These are phyloP conservation scores for Pseudochaenichthys georgianus DNA, from an alignment of 2,797 vertebrate genomes.

Conservation along the genomic window DNA sequence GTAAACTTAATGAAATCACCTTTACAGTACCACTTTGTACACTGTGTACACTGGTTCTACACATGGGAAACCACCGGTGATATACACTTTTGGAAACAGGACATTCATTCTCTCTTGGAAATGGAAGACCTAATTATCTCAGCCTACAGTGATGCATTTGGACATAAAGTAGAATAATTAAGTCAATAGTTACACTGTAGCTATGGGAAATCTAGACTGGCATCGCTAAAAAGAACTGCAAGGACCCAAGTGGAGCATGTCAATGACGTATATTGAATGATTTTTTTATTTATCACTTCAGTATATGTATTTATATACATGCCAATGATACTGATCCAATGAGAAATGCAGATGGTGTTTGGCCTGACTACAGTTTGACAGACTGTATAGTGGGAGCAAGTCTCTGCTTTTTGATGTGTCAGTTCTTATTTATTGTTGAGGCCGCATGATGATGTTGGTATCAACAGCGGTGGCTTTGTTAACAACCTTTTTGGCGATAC, in stretches of 20 bases:
- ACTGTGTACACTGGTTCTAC: slow-evolving; percentile 30
- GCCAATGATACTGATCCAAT: slow-evolving; percentile 43
- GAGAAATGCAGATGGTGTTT: slow-evolving; percentile 9
- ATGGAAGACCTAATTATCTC: slow-evolving; percentile 15
- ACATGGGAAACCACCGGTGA: background rate
- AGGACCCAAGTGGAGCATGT: background rate
- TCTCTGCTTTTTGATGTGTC: slow-evolving; percentile 45
- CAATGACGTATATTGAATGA: slow-evolving; percentile 11
- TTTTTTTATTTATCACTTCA: slow-evolving; percentile 33
- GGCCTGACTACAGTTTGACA: slow-evolving; percentile 37
- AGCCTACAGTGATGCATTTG: slow-evolving; percentile 23
- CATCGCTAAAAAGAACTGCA: slow-evolving; percentile 35
- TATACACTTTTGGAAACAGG: background rate
- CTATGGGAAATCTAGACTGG: slow-evolving; percentile 25
- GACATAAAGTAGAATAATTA: slow-evolving; percentile 45
- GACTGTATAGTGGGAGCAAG: slow-evolving; percentile 2
- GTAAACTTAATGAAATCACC: slow-evolving; percentile 49
- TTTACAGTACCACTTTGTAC: slow-evolving; percentile 24
- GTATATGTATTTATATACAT: slow-evolving; percentile 5
- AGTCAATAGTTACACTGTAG: slow-evolving; percentile 18
- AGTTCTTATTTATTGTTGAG: slow-evolving; percentile 10
- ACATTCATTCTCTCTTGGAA: slow-evolving; percentile 8
- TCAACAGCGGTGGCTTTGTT: slow-evolving; percentile 50
- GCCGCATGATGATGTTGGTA: slow-evolving; percentile 32
- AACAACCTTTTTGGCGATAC: slow-evolving; percentile 56